Conservation (phyloP, 2,113 vertebrate genomes). For the Tragelaphus strepsiceros region DNA sequence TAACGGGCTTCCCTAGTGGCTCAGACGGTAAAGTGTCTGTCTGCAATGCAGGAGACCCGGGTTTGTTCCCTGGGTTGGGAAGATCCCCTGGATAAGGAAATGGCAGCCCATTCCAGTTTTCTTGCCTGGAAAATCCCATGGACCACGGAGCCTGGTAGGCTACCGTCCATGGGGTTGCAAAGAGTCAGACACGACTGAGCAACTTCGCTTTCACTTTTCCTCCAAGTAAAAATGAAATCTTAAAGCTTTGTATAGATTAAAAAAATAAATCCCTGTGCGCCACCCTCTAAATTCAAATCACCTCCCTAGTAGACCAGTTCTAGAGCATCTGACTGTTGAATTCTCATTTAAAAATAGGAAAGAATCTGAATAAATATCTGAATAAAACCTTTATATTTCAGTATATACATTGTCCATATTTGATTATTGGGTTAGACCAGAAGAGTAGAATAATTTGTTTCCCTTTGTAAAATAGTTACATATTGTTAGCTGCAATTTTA, state of each 20-base stretch:
- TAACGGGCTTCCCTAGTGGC: neutral
- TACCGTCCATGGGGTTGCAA: too few species aligned
- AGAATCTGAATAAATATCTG: conserved; percentile 9
- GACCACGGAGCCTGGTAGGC: too few species aligned
- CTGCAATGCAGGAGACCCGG: too few species aligned
- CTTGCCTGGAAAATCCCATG: too few species aligned
- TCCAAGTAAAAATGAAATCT: neutral
- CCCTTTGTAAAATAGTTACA: conserved; percentile 11
- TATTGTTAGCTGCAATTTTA: neutral
- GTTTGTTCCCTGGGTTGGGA: too few species aligned
- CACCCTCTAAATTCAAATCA: neutral
- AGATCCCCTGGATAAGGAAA: too few species aligned
- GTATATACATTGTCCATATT: neutral
- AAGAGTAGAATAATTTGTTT: conserved; percentile 31
- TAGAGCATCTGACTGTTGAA: conserved; percentile 22
- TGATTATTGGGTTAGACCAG: neutral
- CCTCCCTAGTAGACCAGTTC: neutral
- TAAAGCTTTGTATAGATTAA: neutral
- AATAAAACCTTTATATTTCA: conserved; percentile 5
- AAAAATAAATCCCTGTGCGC: too few species aligned
- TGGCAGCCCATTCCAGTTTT: too few species aligned
- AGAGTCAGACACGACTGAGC: too few species aligned
- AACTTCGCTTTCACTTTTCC: neutral
- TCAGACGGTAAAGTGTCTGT: too few species aligned
- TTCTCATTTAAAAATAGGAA: conserved; percentile 37